Base-by-base conservation (phyloP, 2,797 vertebrate genomes). In the Knipowitschia caucasica region DNA sequence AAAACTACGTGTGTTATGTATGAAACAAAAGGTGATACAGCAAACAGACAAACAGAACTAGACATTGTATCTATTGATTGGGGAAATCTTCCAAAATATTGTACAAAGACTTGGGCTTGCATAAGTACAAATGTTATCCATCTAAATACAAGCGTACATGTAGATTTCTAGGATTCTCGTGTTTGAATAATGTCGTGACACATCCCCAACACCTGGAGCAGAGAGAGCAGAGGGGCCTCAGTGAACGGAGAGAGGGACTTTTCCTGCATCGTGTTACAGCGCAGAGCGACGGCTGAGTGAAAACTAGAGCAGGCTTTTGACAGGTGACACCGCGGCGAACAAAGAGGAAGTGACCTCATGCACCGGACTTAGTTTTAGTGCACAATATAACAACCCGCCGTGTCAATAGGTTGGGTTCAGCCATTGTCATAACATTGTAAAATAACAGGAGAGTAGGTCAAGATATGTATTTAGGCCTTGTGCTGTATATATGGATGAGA, bases 351-450 rank as follows among this genome's bases (percentile, higher is more conserved):
- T 49, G 29, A 49, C 46, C 46, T 49, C 30, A 49, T n/a, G 18
- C 30, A n/a, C 14, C 4, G 46, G 3, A 12, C 10, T 20, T 4
- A 7, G 15, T 30, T 21, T n/a, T 47, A 27, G 10, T 17, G 25
- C 43, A 29, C 44, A 20, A 11, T 27, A 17, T 17, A 27, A 29
- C 43, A 18, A 27, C 10, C 17, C 36, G 1, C 1, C 8, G 5
- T 20, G 36, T 39, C 36, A 20, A 20, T 5, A 20, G 36, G 36
- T 1, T 2, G 36, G 7, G 40, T 18, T 46, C 15, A 46, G 9
- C 2, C 9, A 17, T 30, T 46, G 77, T 84, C 70, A 80, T 67
- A 66, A 76, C 79, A 67, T 20, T 11, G 8, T 20, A 11, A 39
- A 11, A 6, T 4, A 38, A 17, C 15, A 3, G 35, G 17, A 38